Percentiles rank a stretch among this genome's conserved stretches.
Evolutionary conservation across 2,113 vertebrate genomes (phyloP).

Genomic region (Istiophorus platypterus): DNA sequence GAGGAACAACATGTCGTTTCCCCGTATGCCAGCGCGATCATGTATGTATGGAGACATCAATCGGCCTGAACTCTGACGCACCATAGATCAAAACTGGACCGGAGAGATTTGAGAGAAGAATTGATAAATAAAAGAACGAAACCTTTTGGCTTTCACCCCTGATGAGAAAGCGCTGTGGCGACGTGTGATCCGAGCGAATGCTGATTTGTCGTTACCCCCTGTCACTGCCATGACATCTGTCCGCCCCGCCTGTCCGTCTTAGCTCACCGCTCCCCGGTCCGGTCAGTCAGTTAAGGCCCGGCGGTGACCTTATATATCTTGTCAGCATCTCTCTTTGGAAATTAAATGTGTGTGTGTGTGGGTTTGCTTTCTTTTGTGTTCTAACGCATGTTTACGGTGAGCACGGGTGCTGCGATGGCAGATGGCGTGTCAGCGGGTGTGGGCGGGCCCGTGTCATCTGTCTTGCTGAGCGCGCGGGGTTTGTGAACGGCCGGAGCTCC

Average conservation of each 20-base stretch:
- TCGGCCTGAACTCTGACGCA: neutral
- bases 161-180: conserved; percentile 14
- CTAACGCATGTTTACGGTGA: conserved; percentile 35
- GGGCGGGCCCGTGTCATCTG: conserved; percentile 72
- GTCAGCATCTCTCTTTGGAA: conserved; percentile 64
- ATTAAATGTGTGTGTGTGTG: conserved; percentile 44
- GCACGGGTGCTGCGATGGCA: conserved; percentile 59
- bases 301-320: conserved; percentile 58
- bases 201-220: conserved; percentile 55
- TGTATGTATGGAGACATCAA: neutral
- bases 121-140: no score
- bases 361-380: conserved; percentile 3
- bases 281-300: conserved; percentile 35
- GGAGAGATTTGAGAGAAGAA: neutral
- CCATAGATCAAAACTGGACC: neutral
- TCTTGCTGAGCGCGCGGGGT: conserved; percentile 57
- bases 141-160: neutral
- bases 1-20: neutral
- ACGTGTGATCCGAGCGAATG: conserved; percentile 25
- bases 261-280: conserved; percentile 9
- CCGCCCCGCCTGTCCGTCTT: conserved; percentile 38
- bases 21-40: neutral
- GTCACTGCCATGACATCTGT: conserved; percentile 54
- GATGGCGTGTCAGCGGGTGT: conserved; percentile 75
- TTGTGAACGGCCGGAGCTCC: conserved; percentile 65